Conservation (phyloP, 2,113 vertebrate genomes). For the Aramus guarauna region DNA sequence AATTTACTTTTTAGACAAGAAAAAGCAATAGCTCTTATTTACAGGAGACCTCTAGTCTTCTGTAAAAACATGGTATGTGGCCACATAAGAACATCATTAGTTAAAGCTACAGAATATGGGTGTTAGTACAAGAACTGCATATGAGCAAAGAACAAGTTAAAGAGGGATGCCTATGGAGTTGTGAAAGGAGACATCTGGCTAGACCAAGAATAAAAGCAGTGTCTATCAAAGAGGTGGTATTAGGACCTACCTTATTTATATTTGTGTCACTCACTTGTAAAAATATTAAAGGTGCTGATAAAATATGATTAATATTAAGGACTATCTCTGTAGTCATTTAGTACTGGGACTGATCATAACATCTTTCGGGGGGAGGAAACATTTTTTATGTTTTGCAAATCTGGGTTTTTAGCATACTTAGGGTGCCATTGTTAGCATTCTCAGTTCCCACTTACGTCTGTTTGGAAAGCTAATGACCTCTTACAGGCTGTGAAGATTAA, state of each 20-base stretch:
- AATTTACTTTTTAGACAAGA: neutral
- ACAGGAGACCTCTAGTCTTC: neutral
- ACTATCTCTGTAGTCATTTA: neutral
- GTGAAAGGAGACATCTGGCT: neutral
- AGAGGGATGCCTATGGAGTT: neutral
- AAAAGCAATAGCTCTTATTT: neutral
- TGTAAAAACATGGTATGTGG: neutral
- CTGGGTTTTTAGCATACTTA: neutral
- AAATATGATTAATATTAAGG: neutral
- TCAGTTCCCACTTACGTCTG: neutral
- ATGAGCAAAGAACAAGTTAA: neutral
- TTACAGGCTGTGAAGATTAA: neutral
- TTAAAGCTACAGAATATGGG: neutral
- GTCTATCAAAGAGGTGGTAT: neutral
- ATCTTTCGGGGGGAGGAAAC: fast-evolving
- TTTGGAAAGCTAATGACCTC: neutral
- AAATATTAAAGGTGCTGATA: neutral
- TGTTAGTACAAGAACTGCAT: neutral
- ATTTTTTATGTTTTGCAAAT: neutral
- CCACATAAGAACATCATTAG: neutral
- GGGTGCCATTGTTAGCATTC: neutral
- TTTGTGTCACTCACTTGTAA: neutral
- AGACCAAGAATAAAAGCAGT: neutral
- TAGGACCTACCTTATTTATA: neutral
- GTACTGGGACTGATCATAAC: neutral